These are phyloP conservation scores for Bombyx mandarina DNA, from an alignment of 1,140 invertebrate genomes.

Conservation along the genomic window DNA sequence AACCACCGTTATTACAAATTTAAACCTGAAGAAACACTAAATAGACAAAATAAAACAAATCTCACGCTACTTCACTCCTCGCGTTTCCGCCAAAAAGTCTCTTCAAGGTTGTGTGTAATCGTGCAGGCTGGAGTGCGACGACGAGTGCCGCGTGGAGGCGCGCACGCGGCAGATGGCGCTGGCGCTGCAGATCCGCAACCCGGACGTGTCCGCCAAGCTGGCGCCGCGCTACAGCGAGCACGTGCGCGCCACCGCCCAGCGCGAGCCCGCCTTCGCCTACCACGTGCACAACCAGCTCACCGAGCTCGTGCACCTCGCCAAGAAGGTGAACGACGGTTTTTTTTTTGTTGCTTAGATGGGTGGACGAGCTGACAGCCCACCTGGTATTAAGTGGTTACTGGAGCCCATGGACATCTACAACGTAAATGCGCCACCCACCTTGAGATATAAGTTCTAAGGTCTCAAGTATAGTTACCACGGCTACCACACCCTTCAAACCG, in stretches of 20 bases:
- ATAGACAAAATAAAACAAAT: no score
- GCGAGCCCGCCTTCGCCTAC: conserved; percentile 85
- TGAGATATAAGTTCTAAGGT: no score
- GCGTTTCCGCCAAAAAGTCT: not conserved
- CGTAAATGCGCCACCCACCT: no score
- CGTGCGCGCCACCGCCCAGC: conserved; percentile 87
- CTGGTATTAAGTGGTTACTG: no score
- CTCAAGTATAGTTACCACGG: no score
- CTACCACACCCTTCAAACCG: no score
- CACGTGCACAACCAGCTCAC: conserved; percentile 88
- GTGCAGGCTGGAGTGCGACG: conserved; percentile 88
- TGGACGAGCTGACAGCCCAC: no score
- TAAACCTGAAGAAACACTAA: no score
- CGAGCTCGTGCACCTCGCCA: conserved; percentile 89
- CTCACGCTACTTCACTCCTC: no score
- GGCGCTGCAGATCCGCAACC: conserved; percentile 91
- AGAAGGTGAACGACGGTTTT: conserved; percentile 74
- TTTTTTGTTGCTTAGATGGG: no score
- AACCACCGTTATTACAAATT: no score
- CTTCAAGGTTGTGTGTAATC: not conserved
- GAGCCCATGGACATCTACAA: no score
- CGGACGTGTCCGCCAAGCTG: conserved; percentile 85
- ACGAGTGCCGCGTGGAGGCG: conserved; percentile 89
- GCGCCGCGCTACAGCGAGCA: conserved; percentile 89
- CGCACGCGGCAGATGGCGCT: conserved; percentile 89